Evolutionary conservation across 1,140 invertebrate species (phyloP), one percentile per base, ranked within the genome.

Genomic region (Patella vulgata): DNA sequence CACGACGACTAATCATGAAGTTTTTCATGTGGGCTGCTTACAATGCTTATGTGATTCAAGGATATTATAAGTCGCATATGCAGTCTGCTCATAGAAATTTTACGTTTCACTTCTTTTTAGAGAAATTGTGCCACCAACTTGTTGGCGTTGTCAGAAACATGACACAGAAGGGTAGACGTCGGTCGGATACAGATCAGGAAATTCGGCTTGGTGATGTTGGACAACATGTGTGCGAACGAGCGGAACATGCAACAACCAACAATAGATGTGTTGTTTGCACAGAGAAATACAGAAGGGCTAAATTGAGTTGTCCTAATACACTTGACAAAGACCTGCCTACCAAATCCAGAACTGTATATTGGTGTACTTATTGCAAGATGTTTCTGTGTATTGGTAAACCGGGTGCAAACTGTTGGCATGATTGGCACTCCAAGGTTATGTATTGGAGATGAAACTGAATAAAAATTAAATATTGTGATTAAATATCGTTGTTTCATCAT

Each of bases 361-460:
- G 54, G 54, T 57, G 54, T 28, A 57, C 12, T 5, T 57, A 40
- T n/a, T 57, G 54, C 19, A 30, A 57, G 21, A 40, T 25, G 27
- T 57, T 57, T 30, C 27, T 43, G 17, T 57, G 54, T 27, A 44
- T 57, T 46, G 54, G 54, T 14, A 23, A 8, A 17, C 3, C 21
- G 11, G 42, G 23, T 3, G 42, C 43, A 3, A 57, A 57, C 39
- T 57, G 54, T 27, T 57, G 39, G 39, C 30, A 28, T 27, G 23
- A 57, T n/a, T 57, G 54, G 54, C 54, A 57, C 23, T n/a, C 19
- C 39, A 19, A 27, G 5, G 39, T 44, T 3, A 2, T 28, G 44
- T 44, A 57, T 27, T 57, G 54, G 54, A 17, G 43, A 19, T 43
- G n/a, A n/a, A n/a, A n/a, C n/a, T n/a, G n/a, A n/a, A n/a, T n/a